phyloP scores from a whole-genome alignment of 2,888 invertebrate genomes.

The Drosophila macrothrix region DNA sequence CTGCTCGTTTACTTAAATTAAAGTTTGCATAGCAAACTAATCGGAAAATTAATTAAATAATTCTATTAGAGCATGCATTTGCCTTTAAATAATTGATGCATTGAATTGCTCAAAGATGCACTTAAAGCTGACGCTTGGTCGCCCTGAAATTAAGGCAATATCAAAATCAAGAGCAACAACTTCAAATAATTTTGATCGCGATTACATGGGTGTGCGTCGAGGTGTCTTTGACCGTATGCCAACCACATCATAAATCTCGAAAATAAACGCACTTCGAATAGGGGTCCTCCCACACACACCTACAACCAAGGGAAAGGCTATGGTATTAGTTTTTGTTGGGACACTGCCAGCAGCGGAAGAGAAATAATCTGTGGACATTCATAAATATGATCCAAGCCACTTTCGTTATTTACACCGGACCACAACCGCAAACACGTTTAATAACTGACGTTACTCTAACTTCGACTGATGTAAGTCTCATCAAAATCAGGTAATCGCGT shows the following conservation, averaged over 20 bases:
- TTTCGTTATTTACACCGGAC: background rate
- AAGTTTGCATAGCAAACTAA: conserved; percentile 71
- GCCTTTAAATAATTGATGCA: conserved; percentile 65
- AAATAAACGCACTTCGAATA: conserved; percentile 33
- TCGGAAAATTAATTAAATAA: conserved; percentile 46
- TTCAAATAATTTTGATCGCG: conserved; percentile 35
- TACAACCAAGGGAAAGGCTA: conserved; percentile 15
- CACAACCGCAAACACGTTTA: background rate
- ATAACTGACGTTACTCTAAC: background rate
- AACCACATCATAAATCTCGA: conserved; percentile 58
- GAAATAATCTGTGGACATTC: background rate
- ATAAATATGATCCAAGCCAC: background rate
- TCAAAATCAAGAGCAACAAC: background rate
- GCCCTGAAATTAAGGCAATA: conserved; percentile 15
- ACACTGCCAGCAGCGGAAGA: conserved; percentile 14
- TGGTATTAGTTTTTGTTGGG: conserved; percentile 11
- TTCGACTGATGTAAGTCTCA: background rate
- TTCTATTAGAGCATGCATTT: conserved; percentile 24
- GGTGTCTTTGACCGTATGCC: conserved; percentile 36
- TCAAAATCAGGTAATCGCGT: background rate
- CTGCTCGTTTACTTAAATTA: conserved; percentile 72
- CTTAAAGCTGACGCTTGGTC: conserved; percentile 38
- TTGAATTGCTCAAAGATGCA: conserved; percentile 42
- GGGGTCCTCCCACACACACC: conserved; percentile 4
- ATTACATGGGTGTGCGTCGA: conserved; percentile 29